Percentiles rank a stretch among this genome's conserved stretches.
Evolutionary conservation across 1,140 invertebrate genomes (phyloP).

Genomic region (Drosophila punjabiensis): DNA sequence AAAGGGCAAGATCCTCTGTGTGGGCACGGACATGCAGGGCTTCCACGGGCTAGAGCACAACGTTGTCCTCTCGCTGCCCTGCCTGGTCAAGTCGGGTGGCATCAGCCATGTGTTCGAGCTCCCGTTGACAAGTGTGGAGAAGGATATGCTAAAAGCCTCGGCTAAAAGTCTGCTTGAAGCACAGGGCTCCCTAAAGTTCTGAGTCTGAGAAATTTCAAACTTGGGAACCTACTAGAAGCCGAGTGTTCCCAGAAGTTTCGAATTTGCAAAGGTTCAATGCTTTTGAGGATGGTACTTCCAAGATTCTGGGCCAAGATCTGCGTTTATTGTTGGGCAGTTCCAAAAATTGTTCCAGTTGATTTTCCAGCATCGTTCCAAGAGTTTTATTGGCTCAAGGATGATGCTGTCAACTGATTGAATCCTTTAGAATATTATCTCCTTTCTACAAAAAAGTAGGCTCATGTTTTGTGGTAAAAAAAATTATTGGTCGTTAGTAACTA

Average conservation of each 20-base stretch:
- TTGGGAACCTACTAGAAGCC: background rate
- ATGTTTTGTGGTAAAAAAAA: background rate
- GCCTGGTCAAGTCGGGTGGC: constrained; percentile 73
- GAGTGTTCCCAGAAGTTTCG: background rate
- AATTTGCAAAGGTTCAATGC: background rate
- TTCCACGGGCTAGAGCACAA: constrained; percentile 91
- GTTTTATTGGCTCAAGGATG: no score
- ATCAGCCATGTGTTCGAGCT: constrained; percentile 41
- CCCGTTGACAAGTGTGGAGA: constrained; percentile 18
- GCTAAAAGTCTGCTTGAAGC: constrained; percentile 18
- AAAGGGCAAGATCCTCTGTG: constrained; percentile 90
- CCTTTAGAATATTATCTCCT: background rate
- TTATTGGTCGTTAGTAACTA: background rate
- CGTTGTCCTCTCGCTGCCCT: constrained; percentile 93
- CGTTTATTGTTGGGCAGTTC: no score
- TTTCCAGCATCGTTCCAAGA: background rate
- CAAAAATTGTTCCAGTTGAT: no score
- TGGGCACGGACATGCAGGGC: constrained; percentile 92
- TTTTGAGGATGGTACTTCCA: background rate
- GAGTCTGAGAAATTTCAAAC: background rate
- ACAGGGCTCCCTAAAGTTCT: constrained; percentile 26
- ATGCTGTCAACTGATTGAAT: background rate
- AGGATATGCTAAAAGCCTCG: constrained; percentile 8
- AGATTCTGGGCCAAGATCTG: no score
- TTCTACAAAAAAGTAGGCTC: background rate